Evolutionary conservation across 2,888 invertebrate species (phyloP).

Genomic region (Elgonia sp.): DNA sequence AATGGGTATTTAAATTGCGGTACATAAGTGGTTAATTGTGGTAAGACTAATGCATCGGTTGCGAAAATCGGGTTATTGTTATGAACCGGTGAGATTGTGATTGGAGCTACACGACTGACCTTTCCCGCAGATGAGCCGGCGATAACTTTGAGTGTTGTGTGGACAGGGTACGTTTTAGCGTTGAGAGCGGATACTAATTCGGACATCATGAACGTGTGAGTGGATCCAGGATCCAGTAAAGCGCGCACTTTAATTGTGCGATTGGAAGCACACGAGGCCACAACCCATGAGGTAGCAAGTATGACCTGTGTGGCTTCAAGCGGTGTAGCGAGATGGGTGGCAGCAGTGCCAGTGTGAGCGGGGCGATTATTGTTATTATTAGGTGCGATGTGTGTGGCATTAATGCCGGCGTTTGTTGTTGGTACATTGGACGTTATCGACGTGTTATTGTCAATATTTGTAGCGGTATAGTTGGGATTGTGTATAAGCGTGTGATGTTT

Average conservation of each 20-base stretch:
- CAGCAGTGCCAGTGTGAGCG: not conserved
- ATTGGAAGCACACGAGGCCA: not conserved
- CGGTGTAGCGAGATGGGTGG: not conserved
- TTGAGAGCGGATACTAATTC: not conserved
- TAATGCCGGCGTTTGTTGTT: too few species aligned
- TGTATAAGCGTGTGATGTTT: too few species aligned
- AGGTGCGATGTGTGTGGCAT: too few species aligned
- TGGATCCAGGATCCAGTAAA: conserved; percentile 28
- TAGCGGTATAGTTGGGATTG: too few species aligned
- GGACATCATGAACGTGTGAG: not conserved
- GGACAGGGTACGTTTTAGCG: not conserved
- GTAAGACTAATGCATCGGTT: conserved; percentile 5
- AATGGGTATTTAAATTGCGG: conserved; percentile 5
- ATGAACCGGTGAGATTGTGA: not conserved
- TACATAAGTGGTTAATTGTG: not conserved
- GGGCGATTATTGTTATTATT: too few species aligned
- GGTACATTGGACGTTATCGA: too few species aligned
- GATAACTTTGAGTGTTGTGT: not conserved
- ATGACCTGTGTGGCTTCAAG: not conserved
- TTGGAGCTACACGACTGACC: conserved; percentile 19
- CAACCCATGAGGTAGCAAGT: not conserved
- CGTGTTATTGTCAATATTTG: too few species aligned
- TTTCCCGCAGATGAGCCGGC: not conserved
- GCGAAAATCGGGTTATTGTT: not conserved
- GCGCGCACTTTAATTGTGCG: conserved; percentile 7